Evolutionary conservation across 2,113 vertebrate genomes (phyloP).

Genomic region (Noctilio leporinus): DNA sequence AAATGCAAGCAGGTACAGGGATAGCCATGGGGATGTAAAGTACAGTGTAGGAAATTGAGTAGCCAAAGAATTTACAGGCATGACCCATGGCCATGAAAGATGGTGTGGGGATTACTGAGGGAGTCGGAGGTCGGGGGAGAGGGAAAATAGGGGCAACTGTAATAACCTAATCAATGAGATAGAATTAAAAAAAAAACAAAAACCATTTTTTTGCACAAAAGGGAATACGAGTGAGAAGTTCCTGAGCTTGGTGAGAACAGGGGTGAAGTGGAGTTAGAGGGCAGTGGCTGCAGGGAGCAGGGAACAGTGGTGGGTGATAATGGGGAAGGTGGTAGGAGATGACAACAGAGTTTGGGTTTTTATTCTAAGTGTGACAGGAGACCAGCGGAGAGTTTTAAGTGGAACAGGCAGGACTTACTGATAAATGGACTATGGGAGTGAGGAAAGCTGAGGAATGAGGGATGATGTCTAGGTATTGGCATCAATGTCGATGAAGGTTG

Average conservation of each 20-base stretch:
- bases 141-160: too few relatives aligned
- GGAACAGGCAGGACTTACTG: background rate
- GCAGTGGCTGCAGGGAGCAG: background rate
- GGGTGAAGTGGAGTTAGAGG: accelerated
- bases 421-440: too few relatives aligned
- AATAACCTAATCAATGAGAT: too few relatives aligned
- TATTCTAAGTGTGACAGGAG: background rate
- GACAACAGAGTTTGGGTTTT: background rate
- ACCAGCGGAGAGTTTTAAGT: background rate
- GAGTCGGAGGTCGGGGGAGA: too few relatives aligned
- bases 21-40: too few relatives aligned
- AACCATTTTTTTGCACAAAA: background rate
- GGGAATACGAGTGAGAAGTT: background rate
- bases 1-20: too few relatives aligned
- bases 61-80: too few relatives aligned
- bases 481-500: background rate
- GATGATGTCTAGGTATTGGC: background rate
- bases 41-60: too few relatives aligned
- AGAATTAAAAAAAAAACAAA: background rate
- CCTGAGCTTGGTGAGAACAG: background rate
- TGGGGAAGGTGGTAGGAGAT: background rate
- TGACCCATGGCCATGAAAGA: too few relatives aligned
- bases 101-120: too few relatives aligned
- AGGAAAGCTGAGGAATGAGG: background rate
- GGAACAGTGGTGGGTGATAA: background rate